phyloP scores from a whole-genome alignment of 1,140 invertebrate genomes.

The Heliconius congener region DNA sequence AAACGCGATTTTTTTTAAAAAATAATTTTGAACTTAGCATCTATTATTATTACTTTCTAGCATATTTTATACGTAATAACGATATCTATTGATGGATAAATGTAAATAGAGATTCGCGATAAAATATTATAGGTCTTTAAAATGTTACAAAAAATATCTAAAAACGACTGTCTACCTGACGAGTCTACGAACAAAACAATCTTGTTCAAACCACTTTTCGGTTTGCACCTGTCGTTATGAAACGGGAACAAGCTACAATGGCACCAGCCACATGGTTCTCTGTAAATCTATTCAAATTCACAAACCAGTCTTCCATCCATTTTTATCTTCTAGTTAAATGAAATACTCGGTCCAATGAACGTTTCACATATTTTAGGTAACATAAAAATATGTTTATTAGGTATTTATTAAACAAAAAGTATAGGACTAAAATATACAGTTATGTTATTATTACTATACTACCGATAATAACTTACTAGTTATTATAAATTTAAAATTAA shows the following conservation, averaged over 20 bases:
- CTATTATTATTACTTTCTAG: neutral
- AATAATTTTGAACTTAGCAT: neutral
- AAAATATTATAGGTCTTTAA: neutral
- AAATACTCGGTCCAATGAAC: neutral
- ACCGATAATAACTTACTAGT: neutral
- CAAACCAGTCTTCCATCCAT: neutral
- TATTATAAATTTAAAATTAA: neutral
- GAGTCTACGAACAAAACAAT: slow-evolving; percentile 50
- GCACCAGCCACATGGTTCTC: slow-evolving; percentile 15
- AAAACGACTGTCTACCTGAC: slow-evolving; percentile 53
- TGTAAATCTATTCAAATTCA: slow-evolving; percentile 12
- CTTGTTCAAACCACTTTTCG: slow-evolving; percentile 49
- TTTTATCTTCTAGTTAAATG: neutral
- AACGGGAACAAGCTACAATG: slow-evolving; percentile 39
- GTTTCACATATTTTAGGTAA: neutral
- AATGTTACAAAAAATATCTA: neutral
- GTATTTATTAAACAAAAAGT: neutral
- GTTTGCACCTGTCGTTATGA: slow-evolving; percentile 62
- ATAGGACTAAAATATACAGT: neutral
- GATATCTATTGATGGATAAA: neutral
- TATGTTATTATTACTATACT: neutral
- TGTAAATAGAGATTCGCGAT: neutral
- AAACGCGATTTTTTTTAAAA: neutral
- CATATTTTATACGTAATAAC: neutral
- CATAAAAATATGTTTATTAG: too few species aligned